Evolutionary conservation across 2,113 vertebrate genomes (phyloP), one percentile per base, ranked within the genome.

Genomic region (Ageneiosus marmoratus): DNA sequence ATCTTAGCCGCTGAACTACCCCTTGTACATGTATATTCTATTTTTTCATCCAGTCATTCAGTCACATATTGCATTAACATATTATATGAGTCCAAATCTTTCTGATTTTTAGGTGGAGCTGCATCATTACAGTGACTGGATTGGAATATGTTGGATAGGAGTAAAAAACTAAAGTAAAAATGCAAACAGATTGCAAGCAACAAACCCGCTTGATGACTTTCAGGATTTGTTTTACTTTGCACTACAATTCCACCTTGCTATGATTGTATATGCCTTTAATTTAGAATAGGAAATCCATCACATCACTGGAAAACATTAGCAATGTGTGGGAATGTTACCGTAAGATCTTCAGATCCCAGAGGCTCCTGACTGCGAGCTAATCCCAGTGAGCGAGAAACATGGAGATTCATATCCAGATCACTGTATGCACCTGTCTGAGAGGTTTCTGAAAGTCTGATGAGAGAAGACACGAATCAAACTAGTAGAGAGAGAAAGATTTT

Each of bases 301-400:
- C 15, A 22, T 51, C 37, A 5, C 10, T 51, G n/a, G 27, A 63
- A 46, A 32, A 15, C 22, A 11, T 18, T 18, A 44, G 29, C 10
- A 22, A 29, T 8, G 60, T 53, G 20, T 32, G 72, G 34, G 83
- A 83, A 75, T 8, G 83, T 93, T 91, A 96, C 97, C 87, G 6
- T 89, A 0, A 94, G 29, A 69, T 99, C 98, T 72, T 99, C 97
- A 0, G 93, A 89, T 81, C 83, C 90, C 75, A 95, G 91, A 77
- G 98, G 98, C 89, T 99, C 98, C 87, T 99, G 97, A 91, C 98
- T 99, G 84, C 97, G 94, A 37, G 95, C 93, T 73, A 99, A 95
- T 10, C 95, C 95, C 20, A 96, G 86, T 0, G 96, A 97, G 24
- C 94, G 95, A 50, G 89, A 89, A 2, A 83, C 29, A 67, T 91